Conservation (phyloP, 1,140 invertebrate species). For the Calycopis cecrops region DNA sequence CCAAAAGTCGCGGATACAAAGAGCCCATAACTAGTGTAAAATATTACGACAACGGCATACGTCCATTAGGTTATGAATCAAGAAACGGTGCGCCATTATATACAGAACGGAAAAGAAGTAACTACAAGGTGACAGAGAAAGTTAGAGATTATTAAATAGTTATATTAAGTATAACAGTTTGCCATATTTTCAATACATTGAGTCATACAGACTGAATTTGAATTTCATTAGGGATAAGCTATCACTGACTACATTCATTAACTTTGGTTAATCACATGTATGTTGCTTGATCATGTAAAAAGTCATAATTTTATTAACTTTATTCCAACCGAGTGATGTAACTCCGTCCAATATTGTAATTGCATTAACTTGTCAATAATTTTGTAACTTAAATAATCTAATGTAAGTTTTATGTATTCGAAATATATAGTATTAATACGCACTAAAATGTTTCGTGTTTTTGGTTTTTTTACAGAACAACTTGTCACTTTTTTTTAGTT, state of each 20-base stretch:
- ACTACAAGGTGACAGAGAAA: conserved; percentile 69
- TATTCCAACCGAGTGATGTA: conserved; percentile 40
- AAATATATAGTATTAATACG: conserved; percentile 63
- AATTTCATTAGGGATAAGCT: conserved; percentile 44
- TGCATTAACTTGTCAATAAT: conserved; percentile 27
- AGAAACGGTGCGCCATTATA: conserved; percentile 56
- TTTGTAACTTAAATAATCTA: conserved; percentile 14
- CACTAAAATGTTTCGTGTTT: conserved; percentile 39
- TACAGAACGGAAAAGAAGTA: conserved; percentile 63
- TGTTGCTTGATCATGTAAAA: conserved; percentile 59
- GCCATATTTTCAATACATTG: conserved; percentile 55
- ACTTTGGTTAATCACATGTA: conserved; percentile 43
- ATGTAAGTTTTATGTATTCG: conserved; percentile 39
- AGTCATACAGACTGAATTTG: conserved; percentile 59
- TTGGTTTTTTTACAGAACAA: too few relatives aligned
- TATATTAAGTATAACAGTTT: conserved; percentile 31
- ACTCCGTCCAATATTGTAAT: conserved; percentile 55
- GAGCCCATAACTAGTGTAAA: conserved; percentile 60
- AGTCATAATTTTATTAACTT: conserved; percentile 69
- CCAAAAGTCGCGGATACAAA: conserved; percentile 77
- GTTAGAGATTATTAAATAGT: conserved; percentile 65
- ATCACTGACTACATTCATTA: conserved; percentile 40
- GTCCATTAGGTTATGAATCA: conserved; percentile 59
- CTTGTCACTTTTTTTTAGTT: neutral
- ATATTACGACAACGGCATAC: conserved; percentile 70